Evolutionary conservation across 2,888 invertebrate genomes (phyloP), one percentile per base, ranked within the genome.

Genomic region (Archaeoteleia sp.): DNA sequence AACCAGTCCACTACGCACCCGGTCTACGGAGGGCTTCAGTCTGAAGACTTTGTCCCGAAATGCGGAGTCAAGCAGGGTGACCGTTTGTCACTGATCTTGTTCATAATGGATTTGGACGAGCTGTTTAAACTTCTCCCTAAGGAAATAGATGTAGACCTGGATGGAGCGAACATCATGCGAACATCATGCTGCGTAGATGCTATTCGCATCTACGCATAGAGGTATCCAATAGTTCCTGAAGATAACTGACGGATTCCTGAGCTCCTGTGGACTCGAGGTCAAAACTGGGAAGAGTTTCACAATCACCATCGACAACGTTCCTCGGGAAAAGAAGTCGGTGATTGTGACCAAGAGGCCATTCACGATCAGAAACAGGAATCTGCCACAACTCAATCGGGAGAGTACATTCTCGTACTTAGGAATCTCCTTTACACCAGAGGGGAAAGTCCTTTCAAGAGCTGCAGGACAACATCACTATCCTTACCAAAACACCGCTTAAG

Each of bases 141-240:
- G 15, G 32, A 78, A 0, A 14, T 67, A 0, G 73, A 71, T 0
- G 30, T 23, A 1, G 1, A 23, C 0, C 1, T 70, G 0, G 46
- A 29, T 0, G 62, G 29, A 0, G 0, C 7, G 0, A 17, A 40
- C 5, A n/a, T 45, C 8, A 67, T 43, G n/a, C 34, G 49, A 0
- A 23, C 55, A 6, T 67, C 57, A 0, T 72, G 70, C 70, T 12
- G 67, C 67, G 29, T 9, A 70, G 1, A 12, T 67, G 0, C 29
- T 72, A 0, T 13, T 67, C 0, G 37, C 67, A 0, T 14, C 58
- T 0, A 63, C 70, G 0, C 27, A 15, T 1, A 32, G 20, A 1
- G 78, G 81, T 17, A 70, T 83, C 69, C 78, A 81, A 63, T 74
- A 72, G 62, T 74, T 79, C 12, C 68, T 78, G 1, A 53, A 68